Evolutionary conservation across 2,888 invertebrate genomes (phyloP), one percentile per base, ranked within the genome.

Genomic region (Epiblema foenella): DNA sequence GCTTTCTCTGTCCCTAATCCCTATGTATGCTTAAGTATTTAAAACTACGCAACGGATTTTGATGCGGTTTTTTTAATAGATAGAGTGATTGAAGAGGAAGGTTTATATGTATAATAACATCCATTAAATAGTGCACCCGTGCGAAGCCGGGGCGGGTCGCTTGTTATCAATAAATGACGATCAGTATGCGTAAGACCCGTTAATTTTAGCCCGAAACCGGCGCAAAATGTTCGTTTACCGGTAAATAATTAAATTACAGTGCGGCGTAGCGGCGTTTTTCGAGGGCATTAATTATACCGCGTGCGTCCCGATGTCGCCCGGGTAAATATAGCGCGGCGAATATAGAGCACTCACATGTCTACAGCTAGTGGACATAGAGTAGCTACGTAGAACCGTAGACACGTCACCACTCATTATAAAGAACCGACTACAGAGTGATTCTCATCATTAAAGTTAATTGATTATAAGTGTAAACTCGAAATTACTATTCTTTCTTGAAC

Each of bases 321-420:
- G 72, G 60, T 87, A 89, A 88, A 91, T 89, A 88, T 92, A 92
- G 89, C 78, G 72, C 75, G 79, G 78, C 87, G 89, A 87, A 88
- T 87, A 87, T 90, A 91, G 88, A 81, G 77, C 82, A 83, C 83
- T 84, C 88, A 85, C 84, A 83, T 85, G 83, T 60, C 57, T 81
- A 81, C 80, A 81, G 81, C 82, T 66, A 54, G 56, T 75, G 75
- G 74, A 74, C 76, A 75, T 71, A 73, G 71, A 71, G 63, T 58
- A 67, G 54, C 17, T 42, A 54, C 24, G 52, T 52, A 57, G 73
- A 69, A 46, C 20, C 33, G 72, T 37, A 33, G 33, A 33, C 33
- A 33, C 33, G 33, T 33, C 9, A 33, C 0, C 62, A 69, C 54
- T 46, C 2, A 37, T 68, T 77, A 74, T 76, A 76, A 77, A 33